These are phyloP conservation scores for Drosophila neonasuta DNA, from an alignment of 2,888 invertebrate genomes.

Conservation along the genomic window DNA sequence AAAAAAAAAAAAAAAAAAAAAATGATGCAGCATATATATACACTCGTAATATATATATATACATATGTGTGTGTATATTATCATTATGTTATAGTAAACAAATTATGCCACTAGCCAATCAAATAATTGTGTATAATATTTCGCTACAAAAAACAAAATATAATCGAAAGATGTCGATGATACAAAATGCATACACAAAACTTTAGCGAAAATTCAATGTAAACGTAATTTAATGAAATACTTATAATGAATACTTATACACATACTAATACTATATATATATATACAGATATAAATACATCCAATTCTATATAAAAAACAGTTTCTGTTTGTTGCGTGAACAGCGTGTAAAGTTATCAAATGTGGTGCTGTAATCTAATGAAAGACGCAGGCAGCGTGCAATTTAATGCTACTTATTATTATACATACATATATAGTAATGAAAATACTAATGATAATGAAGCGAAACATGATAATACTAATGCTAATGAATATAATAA, in stretches of 20 bases:
- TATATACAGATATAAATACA: conserved; percentile 26
- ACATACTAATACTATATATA: conserved; percentile 19
- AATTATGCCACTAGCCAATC: conserved; percentile 75
- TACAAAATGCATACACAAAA: conserved; percentile 22
- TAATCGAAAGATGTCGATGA: neutral
- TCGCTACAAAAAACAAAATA: conserved; percentile 43
- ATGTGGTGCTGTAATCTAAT: conserved; percentile 77
- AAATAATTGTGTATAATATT: conserved; percentile 75
- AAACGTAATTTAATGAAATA: conserved; percentile 58
- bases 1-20: conserved; percentile 35
- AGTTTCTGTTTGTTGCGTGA: conserved; percentile 54
- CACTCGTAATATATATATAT: conserved; percentile 29
- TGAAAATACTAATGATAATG: conserved; percentile 20
- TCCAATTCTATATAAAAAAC: conserved; percentile 41
- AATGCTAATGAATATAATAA: conserved; percentile 15
- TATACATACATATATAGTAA: conserved; percentile 12
- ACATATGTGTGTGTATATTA: conserved; percentile 33
- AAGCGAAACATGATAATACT: conserved; percentile 25
- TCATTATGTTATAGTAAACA: conserved; percentile 55
- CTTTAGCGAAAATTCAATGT: conserved; percentile 64
- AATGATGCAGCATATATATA: conserved; percentile 32
- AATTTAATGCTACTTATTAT: conserved; percentile 47
- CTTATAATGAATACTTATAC: conserved; percentile 28
- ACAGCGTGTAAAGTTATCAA: conserved; percentile 67
- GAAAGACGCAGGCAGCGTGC: conserved; percentile 44